Conservation (phyloP, 2,797 vertebrate species). For the Periophthalmus magnuspinnatus region DNA sequence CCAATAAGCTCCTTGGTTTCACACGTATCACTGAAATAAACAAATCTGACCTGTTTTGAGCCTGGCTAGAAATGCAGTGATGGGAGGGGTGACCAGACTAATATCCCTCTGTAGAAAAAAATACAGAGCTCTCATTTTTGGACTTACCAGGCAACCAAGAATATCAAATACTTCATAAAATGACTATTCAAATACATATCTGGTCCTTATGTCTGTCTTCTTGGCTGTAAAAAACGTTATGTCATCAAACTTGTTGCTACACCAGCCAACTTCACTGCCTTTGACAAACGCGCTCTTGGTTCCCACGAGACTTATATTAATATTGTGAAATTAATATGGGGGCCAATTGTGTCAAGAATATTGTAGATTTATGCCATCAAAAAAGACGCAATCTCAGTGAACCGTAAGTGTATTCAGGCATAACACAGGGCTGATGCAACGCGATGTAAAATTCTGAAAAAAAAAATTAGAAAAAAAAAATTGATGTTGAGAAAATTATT, state of each 20-base stretch:
- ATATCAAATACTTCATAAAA: not conserved
- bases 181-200: slow-evolving; percentile 21
- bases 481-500: slow-evolving; percentile 41
- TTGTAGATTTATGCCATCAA: slow-evolving; percentile 36
- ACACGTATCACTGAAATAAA: too few relatives aligned
- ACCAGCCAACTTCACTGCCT: slow-evolving; percentile 75
- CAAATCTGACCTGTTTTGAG: too few relatives aligned
- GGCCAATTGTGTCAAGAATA: slow-evolving; percentile 35
- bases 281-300: slow-evolving; percentile 58
- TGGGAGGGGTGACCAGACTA: too few relatives aligned
- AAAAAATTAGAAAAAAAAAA: slow-evolving; percentile 28
- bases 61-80: too few relatives aligned
- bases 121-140: too few relatives aligned
- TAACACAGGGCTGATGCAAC: slow-evolving; percentile 60
- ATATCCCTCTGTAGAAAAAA: too few relatives aligned
- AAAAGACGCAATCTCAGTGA: slow-evolving; percentile 27
- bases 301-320: slow-evolving; percentile 35
- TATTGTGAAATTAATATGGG: slow-evolving; percentile 27
- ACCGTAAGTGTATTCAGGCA: slow-evolving; percentile 43
- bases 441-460: slow-evolving; percentile 24
- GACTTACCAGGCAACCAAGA: not conserved
- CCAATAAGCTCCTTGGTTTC: too few relatives aligned
- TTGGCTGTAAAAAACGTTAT: slow-evolving; percentile 51
- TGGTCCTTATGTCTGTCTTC: slow-evolving; percentile 32
- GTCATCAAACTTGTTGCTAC: slow-evolving; percentile 55